Evolutionary conservation across 2,888 invertebrate genomes (phyloP), one percentile per base, ranked within the genome.

Genomic region (Zygogramma bicolorata): DNA sequence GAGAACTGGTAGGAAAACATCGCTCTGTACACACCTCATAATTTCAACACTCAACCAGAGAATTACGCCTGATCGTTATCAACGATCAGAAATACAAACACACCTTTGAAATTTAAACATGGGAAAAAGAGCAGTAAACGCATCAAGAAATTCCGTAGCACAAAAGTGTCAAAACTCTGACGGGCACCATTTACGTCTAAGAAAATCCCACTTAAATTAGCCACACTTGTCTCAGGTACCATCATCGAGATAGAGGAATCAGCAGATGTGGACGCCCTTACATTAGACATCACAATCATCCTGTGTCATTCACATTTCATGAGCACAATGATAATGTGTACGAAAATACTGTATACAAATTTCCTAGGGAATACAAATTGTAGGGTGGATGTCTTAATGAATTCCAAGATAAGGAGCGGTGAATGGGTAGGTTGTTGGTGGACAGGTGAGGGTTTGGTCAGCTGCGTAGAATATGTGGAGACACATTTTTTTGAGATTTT

Each of bases 201-300:
- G 62, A 74, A 75, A 75, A 79, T 79, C 79, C 80, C 80, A 80
- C 75, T 82, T 81, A 84, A 85, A 85, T 85, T 85, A 84, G 85
- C 85, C 80, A 80, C 85, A 85, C 84, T 85, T 85, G 84, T 85
- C 84, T 85, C 84, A 85, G 84, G 83, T 82, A 84, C 72, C 53
- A 68, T 62, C 62, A 61, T 59, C 42, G 42, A 53, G 46, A 53
- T 57, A 6, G 42, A 58, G 58, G 27, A 46, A 42, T 68, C 34
- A 72, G 80, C 81, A 81, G 83, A 82, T 81, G 82, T 73, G 65
- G 49, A 63, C 71, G 61, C 67, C 62, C 79, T 83, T n/a, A 2
- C 46, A 46, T 13, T 81, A 81, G 76, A 83, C 77, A 79, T 82
- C 83, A 83, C 84, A 82, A 79, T 80, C 76, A 46, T n/a, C n/a